Evolutionary conservation across 2,113 vertebrate genomes (phyloP), one percentile per base, ranked within the genome.

Genomic region (Todiramphus saurophagus): DNA sequence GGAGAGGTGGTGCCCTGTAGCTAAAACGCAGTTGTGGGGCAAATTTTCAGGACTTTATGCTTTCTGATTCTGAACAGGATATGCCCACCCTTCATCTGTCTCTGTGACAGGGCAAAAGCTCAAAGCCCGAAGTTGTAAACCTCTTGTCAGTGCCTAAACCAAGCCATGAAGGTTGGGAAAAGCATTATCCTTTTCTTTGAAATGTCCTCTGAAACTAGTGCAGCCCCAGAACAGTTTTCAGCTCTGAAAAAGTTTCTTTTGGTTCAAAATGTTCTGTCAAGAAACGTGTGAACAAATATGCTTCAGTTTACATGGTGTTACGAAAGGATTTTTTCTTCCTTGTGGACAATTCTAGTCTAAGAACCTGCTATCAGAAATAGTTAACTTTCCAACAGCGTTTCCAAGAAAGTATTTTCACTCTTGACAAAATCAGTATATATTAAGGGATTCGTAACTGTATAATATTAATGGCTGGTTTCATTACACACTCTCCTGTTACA

Each of bases 401-500:
- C 62, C 3, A n/a, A 76, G 66, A 73, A 78, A 77, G 18, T 55
- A 5, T 2, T 89, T 93, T 88, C 58, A 30, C 44, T 79, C 74
- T 62, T 89, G 44, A 84, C 55, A 85, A 79, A 87, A 62, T 79
- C 77, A 13, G 39, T 0, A 4, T 63, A 11, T 64, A 31, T 69
- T 70, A 87, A 74, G 35, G 85, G 81, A 93, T 67, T 93, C 81
- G 78, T 86, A 70, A 82, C 43, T 6, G 2, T 76, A 66, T 33
- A 85, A 74, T 69, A 94, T 81, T 91, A 94, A 94, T 75, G 58
- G 18, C 66, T 72, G 48, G 56, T 76, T 93, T 94, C 77, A 68
- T 93, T 85, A 79, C 66, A 87, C 73, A 9, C 53, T 93, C 82
- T 94, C 70, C 17, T 85, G 68, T 93, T 96, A 88, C 92, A 55